phyloP scores from a whole-genome alignment of 2,888 invertebrate species.

The Epicampocera succincta region DNA sequence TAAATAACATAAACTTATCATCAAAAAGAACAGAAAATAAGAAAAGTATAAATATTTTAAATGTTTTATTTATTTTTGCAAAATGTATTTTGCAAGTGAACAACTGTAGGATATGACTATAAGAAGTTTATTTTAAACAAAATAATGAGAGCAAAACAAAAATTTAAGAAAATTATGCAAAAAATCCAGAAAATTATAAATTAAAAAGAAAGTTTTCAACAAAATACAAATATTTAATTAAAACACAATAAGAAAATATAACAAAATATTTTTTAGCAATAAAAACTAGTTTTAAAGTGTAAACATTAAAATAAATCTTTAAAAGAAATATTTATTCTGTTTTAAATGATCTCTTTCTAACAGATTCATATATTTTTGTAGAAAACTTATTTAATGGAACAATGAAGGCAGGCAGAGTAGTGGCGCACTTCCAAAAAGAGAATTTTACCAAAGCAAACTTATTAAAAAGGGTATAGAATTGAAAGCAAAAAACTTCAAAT shows the following conservation, averaged over 20 bases:
- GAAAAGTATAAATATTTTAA: conserved; percentile 30
- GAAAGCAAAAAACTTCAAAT: too few relatives aligned
- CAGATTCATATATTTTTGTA: not conserved
- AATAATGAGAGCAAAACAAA: conserved; percentile 35
- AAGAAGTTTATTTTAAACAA: conserved; percentile 54
- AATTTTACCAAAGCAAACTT: too few relatives aligned
- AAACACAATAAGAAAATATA: conserved; percentile 21
- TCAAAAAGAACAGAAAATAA: conserved; percentile 28
- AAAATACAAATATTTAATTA: conserved; percentile 35
- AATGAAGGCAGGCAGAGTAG: too few relatives aligned
- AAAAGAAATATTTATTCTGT: conserved; percentile 43
- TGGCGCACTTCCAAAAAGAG: too few relatives aligned
- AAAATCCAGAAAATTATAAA: conserved; percentile 44
- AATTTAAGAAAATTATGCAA: conserved; percentile 28
- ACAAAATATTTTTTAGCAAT: conserved; percentile 57
- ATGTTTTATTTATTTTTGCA: conserved; percentile 45
- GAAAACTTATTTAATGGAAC: not conserved
- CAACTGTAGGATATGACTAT: conserved; percentile 29
- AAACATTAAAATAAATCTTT: conserved; percentile 57
- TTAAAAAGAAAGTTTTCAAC: conserved; percentile 41
- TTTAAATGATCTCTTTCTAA: not conserved
- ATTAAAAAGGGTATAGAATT: too few relatives aligned
- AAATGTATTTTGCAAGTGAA: conserved; percentile 29
- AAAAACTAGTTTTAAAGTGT: conserved; percentile 56
- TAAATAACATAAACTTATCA: conserved; percentile 55